Evolutionary conservation across 2,888 invertebrate genomes (phyloP).

Genomic region (Trissoscelio sp.): DNA sequence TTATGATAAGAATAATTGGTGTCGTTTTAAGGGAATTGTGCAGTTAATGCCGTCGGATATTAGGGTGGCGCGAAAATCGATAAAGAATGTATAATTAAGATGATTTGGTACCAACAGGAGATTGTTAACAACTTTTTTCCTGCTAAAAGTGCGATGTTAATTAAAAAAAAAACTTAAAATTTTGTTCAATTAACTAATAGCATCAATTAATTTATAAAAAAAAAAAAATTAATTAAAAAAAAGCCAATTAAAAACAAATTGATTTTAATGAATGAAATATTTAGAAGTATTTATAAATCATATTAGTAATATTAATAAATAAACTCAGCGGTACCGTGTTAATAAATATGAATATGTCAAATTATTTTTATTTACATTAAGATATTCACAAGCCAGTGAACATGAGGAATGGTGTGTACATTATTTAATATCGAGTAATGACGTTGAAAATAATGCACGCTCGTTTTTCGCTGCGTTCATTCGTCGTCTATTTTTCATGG

Average conservation of each 20-base stretch:
- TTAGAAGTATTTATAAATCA: too few relatives aligned
- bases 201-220: too few relatives aligned
- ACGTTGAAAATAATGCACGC: neutral
- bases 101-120: neutral
- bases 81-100: conserved; percentile 16
- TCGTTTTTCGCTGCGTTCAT: too few relatives aligned
- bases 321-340: neutral
- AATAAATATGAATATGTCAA: neutral
- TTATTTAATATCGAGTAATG: conserved; percentile 1
- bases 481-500: too few relatives aligned
- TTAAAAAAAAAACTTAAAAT: too few relatives aligned
- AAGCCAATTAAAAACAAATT: too few relatives aligned
- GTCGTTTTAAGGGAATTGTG: conserved; percentile 1
- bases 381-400: conserved; percentile 7
- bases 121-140: too few relatives aligned
- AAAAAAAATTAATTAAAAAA: too few relatives aligned
- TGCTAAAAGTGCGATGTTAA: too few relatives aligned
- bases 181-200: too few relatives aligned
- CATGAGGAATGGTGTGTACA: conserved; percentile 11
- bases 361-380: conserved; percentile 11
- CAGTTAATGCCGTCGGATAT: neutral
- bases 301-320: neutral
- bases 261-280: too few relatives aligned
- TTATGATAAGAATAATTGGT: conserved; percentile 25
- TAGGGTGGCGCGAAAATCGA: conserved; percentile 1